Conservation (phyloP, 1,140 invertebrate genomes). For the Neuroterus valhalla region DNA sequence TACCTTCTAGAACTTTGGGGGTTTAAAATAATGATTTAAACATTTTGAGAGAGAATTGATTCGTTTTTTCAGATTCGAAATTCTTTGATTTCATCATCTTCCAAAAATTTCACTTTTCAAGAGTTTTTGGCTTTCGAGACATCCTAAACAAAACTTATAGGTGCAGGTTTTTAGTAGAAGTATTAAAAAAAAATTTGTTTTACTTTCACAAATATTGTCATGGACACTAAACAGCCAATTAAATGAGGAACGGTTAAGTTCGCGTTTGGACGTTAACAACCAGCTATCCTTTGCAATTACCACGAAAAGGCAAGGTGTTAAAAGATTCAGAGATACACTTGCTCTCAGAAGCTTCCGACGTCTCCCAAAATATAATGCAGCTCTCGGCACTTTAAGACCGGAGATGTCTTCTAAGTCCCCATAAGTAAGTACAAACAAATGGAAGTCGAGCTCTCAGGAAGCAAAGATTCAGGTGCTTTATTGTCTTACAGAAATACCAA, state of each 20-base stretch:
- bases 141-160: too few species aligned
- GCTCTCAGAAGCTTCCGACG: conserved; percentile 12
- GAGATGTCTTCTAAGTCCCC: background rate
- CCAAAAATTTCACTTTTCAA: too few species aligned
- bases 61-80: too few species aligned
- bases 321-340: conserved; percentile 28
- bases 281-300: conserved; percentile 5
- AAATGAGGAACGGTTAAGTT: conserved; percentile 18
- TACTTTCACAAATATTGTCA: background rate
- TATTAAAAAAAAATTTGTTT: background rate
- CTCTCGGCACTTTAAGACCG: conserved; percentile 10
- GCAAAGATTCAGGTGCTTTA: conserved; percentile 29
- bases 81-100: too few species aligned
- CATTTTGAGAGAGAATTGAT: too few species aligned
- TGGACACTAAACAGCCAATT: conserved; percentile 15
- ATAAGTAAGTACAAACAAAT: conserved; percentile 1
- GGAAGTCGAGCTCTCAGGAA: conserved; percentile 16
- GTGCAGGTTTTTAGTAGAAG: too few species aligned
- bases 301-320: conserved; percentile 25
- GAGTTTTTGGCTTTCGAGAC: too few species aligned
- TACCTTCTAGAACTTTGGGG: too few species aligned
- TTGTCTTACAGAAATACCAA: conserved; percentile 27
- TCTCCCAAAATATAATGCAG: conserved; percentile 29
- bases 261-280: conserved; percentile 16
- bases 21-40: too few species aligned